Percentiles rank a stretch among this genome's conserved stretches.
phyloP scores from a whole-genome alignment of 2,797 vertebrate species.

The Acrossocheilus fasciatus region DNA sequence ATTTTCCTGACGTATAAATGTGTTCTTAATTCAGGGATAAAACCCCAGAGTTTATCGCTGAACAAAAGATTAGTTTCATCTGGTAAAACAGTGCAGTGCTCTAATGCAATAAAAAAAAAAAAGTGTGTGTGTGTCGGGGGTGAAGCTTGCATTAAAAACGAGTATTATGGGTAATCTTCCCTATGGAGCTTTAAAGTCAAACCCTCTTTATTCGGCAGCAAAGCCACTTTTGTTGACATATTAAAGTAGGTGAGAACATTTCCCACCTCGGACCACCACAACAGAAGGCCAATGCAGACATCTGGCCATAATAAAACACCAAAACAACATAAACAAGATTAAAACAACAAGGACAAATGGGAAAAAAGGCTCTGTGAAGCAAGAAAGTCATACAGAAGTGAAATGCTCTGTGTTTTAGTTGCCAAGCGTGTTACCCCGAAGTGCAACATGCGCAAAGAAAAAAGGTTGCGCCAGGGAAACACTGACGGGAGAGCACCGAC shows the following conservation, averaged over 20 bases:
- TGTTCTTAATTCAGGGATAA: conserved; percentile 77
- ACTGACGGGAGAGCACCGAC: conserved; percentile 23
- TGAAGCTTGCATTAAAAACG: conserved; percentile 72
- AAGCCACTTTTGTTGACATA: conserved; percentile 75
- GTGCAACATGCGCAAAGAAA: conserved; percentile 20
- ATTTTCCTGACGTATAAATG: conserved; percentile 76
- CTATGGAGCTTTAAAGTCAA: conserved; percentile 73
- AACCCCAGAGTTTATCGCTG: conserved; percentile 73
- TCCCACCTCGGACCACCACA: conserved; percentile 66
- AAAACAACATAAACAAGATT: conserved; percentile 30
- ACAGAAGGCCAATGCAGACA: conserved; percentile 49
- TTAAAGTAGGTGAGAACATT: conserved; percentile 70
- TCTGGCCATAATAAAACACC: conserved; percentile 55
- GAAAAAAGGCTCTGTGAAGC: neutral
- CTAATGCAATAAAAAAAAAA: conserved; percentile 74
- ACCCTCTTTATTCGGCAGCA: conserved; percentile 71
- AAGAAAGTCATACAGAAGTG: neutral
- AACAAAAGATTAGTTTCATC: conserved; percentile 83
- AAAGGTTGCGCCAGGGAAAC: conserved; percentile 21
- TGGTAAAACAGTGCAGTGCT: conserved; percentile 70
- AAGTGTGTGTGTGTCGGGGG: conserved; percentile 2
- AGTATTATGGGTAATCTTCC: conserved; percentile 79
- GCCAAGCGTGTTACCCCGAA: conserved; percentile 10
- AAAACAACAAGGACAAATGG: conserved; percentile 13
- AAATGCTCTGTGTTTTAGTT: neutral